Percentiles rank a stretch among this genome's conserved stretches.
Evolutionary conservation across 2,113 vertebrate species (phyloP).

Genomic region (Polypterus senegalus): DNA sequence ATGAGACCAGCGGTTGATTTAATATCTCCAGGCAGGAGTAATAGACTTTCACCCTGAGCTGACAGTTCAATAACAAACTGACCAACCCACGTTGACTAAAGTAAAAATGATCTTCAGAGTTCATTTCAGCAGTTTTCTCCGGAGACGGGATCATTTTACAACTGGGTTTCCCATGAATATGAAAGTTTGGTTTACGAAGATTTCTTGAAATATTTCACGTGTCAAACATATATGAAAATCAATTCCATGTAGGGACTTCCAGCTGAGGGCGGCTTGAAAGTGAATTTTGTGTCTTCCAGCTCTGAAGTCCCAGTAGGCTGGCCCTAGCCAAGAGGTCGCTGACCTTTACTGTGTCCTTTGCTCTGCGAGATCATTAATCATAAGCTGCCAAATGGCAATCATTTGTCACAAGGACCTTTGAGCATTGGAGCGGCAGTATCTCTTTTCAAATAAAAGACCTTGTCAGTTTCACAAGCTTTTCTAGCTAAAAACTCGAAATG

Average conservation of each 20-base stretch:
- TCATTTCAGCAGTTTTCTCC: background rate
- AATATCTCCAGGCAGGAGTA: background rate
- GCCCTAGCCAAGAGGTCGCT: conserved; percentile 25
- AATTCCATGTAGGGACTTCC: conserved; percentile 15
- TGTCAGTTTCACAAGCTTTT: conserved; percentile 4
- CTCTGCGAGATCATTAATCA: conserved; percentile 37
- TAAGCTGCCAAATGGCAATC: conserved; percentile 24
- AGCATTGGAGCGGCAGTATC: conserved; percentile 22
- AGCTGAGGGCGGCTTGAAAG: conserved; percentile 24
- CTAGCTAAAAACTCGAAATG: conserved; percentile 1
- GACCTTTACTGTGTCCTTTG: conserved; percentile 23
- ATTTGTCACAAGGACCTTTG: conserved; percentile 21
- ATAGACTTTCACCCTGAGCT: background rate
- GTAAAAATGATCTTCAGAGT: background rate
- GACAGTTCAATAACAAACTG: conserved; percentile 5
- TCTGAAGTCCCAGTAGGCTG: conserved; percentile 23
- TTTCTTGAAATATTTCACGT: conserved; percentile 15
- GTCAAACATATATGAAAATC: conserved; percentile 22
- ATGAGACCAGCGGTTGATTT: no score
- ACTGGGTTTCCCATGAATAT: conserved; percentile 20
- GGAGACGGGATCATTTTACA: conserved; percentile 4
- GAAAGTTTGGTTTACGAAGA: conserved; percentile 15
- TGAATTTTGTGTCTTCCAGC: conserved; percentile 23
- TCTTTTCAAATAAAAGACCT: conserved; percentile 25
- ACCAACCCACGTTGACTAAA: background rate